Conservation (phyloP, 2,797 vertebrate genomes). For the Aeoliscus strigatus region DNA sequence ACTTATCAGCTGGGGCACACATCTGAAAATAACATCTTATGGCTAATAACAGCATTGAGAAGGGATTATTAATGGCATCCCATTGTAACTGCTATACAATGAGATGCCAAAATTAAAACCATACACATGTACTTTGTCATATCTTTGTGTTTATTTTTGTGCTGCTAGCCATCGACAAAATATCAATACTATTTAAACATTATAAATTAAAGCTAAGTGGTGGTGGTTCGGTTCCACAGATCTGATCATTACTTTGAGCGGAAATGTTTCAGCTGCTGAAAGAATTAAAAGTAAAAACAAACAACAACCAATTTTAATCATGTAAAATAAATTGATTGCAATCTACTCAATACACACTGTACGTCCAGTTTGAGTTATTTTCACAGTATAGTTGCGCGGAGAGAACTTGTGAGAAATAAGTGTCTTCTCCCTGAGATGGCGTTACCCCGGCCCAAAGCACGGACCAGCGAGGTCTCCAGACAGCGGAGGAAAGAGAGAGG, state of each 20-base stretch:
- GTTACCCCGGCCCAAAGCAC: constrained; percentile 49
- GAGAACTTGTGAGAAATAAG: constrained; percentile 33
- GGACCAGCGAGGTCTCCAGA: constrained; percentile 58
- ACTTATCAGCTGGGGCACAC: constrained; percentile 66
- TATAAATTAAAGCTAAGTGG: no score
- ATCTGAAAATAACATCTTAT: constrained; percentile 62
- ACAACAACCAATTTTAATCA: no score
- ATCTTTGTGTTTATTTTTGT: no score
- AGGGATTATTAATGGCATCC: no score
- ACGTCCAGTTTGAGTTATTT: not conserved
- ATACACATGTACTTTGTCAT: no score
- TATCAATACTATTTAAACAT: no score
- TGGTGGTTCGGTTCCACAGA: no score
- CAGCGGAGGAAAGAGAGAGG: constrained; percentile 49
- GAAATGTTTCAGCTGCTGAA: no score
- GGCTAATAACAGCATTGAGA: constrained; percentile 48
- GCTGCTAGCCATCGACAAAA: no score
- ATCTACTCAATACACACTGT: not conserved
- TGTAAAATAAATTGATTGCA: constrained; percentile 1
- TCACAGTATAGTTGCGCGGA: constrained; percentile 19
- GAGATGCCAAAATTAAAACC: no score
- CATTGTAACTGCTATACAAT: no score
- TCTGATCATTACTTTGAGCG: no score
- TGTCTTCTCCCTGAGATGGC: constrained; percentile 44
- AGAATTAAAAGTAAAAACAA: constrained; percentile 20